Percentiles rank a stretch among this genome's conserved stretches.
Evolutionary conservation across 1,140 invertebrate genomes (phyloP).

Genomic region (Drosophila setifemur): DNA sequence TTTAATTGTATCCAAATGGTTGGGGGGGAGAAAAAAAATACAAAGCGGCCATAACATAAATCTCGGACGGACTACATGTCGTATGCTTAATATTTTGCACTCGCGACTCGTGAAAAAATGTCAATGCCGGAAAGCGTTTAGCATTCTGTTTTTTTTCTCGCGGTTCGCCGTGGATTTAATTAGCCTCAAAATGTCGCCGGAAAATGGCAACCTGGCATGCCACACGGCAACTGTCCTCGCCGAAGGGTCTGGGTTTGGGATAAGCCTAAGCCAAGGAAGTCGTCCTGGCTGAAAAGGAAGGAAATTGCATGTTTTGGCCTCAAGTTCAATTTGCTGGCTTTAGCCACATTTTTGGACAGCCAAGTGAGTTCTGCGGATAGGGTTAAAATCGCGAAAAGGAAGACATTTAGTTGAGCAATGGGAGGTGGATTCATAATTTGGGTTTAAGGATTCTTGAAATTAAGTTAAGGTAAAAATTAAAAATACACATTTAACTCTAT

Average conservation of each 20-base stretch:
- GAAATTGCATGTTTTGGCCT: constrained; percentile 66
- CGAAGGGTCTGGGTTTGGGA: constrained; percentile 31
- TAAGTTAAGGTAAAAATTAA: not conserved
- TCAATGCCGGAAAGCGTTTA: constrained; percentile 77
- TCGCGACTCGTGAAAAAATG: constrained; percentile 45
- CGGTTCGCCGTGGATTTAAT: constrained; percentile 65
- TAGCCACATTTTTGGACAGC: constrained; percentile 36
- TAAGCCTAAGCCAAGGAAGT: constrained; percentile 52
- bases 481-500: constrained; percentile 16
- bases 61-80: constrained; percentile 47
- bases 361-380: constrained; percentile 3
- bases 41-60: constrained; percentile 57
- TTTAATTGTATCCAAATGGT: constrained; percentile 60
- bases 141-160: constrained; percentile 55
- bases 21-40: constrained; percentile 10
- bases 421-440: not conserved
- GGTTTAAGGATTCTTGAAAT: not conserved
- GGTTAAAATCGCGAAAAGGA: not conserved
- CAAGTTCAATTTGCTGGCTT: constrained; percentile 69
- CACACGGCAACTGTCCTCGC: constrained; percentile 39
- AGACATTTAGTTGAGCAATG: not conserved
- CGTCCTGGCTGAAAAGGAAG: constrained; percentile 28
- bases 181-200: constrained; percentile 67
- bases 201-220: constrained; percentile 67
- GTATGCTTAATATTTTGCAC: constrained; percentile 69